Base-by-base conservation (phyloP, 2,888 invertebrate genomes). In the Seira ritae region DNA sequence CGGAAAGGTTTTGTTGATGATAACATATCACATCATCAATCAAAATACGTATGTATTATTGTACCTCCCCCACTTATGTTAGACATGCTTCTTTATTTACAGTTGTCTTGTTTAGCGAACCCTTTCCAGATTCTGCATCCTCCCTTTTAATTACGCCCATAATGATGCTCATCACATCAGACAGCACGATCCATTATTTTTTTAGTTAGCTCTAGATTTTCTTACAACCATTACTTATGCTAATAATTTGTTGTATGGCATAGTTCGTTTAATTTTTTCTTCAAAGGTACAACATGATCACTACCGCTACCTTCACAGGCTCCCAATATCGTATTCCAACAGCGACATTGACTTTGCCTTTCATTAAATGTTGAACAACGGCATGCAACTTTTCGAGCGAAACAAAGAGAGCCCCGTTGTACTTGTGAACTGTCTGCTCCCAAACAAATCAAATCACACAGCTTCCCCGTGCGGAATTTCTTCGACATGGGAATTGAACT, bases 301-400 rank as follows among this genome's bases (percentile, higher is more conserved):
- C n/a, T n/a, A n/a, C n/a, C n/a, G 42, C 42, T 42, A 12, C 60
- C 60, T 60, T 60, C 60, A 6, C 60, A 60, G n/a, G 60, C 17
- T n/a, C 4, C 60, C 60, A 60, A 60, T 60, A 60, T 60, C 60
- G 42, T 42, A 42, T 42, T 42, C 17, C 60, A 60, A 60, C 60
- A 60, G 60, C 17, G 60, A 60, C 60, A 60, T 60, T 60, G 60
- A 60, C 60, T 60, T 60, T 60, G 60, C 60, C 60, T 60, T 60
- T 60, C n/a, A n/a, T 60, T 8, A 60, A 60, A 60, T 6, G 8
- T 60, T 42, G 42, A 4, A 42, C 42, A 42, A 42, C 6, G 42
- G 42, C 12, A 42, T 12, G 4, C 42, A 42, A 42, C 42, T 42
- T 12, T 42, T 42, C 42, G 42, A 42, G 42, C 42, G 42, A 4